Conservation (phyloP, 2,113 vertebrate species). For the Ia io region DNA sequence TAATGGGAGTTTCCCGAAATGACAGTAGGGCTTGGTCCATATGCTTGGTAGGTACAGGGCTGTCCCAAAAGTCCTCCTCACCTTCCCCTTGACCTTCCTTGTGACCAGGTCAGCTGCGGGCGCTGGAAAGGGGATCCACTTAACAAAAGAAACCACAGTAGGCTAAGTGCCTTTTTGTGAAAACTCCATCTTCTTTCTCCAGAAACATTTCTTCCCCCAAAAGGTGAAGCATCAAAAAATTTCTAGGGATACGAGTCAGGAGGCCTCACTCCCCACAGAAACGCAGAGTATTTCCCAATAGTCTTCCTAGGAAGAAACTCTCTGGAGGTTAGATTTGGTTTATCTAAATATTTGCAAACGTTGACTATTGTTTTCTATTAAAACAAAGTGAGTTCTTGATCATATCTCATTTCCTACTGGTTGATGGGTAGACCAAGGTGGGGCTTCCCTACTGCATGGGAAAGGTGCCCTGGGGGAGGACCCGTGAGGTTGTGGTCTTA, state of each 20-base stretch:
- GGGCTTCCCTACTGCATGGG: not conserved
- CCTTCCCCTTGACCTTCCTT: not conserved
- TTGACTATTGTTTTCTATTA: not conserved
- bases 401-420: too few species aligned
- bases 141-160: not conserved
- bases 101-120: too few species aligned
- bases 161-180: not conserved
- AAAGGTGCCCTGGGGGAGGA: fast-evolving
- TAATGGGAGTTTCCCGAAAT: fast-evolving
- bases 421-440: fast-evolving
- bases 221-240: not conserved
- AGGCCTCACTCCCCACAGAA: not conserved
- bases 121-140: too few species aligned
- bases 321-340: not conserved
- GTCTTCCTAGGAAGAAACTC: not conserved
- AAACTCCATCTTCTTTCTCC: not conserved
- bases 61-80: not conserved
- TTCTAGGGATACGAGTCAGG: fast-evolving
- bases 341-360: not conserved
- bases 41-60: not conserved
- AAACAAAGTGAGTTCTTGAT: too few species aligned
- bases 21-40: fast-evolving
- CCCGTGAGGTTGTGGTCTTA: fast-evolving
- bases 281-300: not conserved
- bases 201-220: not conserved